Percentiles rank a stretch among this genome's conserved stretches.
These are phyloP conservation scores for Aselliscus stoliczkanus DNA, from an alignment of 2,797 vertebrate genomes.

Conservation along the genomic window DNA sequence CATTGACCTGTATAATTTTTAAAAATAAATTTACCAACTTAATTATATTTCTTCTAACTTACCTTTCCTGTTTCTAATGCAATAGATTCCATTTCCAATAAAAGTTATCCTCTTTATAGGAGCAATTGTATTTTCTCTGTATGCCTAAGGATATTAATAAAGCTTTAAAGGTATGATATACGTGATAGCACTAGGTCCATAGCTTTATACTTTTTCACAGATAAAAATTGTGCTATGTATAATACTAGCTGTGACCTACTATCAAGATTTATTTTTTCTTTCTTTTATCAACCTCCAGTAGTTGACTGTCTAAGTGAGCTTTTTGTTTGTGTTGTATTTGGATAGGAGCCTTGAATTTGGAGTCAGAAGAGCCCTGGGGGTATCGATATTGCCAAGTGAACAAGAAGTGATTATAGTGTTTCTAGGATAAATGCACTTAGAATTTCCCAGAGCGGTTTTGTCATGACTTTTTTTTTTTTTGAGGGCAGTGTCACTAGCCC, in stretches of 20 bases:
- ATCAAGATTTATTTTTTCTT: neutral
- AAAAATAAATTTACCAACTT: neutral
- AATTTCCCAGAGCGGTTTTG: neutral
- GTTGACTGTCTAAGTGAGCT: neutral
- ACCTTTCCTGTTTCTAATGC: neutral
- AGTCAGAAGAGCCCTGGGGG: neutral
- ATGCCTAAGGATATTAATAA: neutral
- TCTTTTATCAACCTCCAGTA: neutral
- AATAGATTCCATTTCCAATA: neutral
- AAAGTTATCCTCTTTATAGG: neutral
- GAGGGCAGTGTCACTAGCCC: too few relatives aligned
- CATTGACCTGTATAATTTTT: neutral
- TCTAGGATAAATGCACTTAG: neutral
- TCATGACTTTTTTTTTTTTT: too few relatives aligned
- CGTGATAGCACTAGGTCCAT: neutral
- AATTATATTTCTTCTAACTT: neutral
- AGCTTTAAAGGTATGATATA: neutral
- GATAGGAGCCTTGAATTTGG: neutral
- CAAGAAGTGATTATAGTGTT: neutral
- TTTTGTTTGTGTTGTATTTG: neutral
- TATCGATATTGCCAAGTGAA: neutral
- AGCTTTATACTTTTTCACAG: neutral
- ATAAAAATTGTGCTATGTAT: neutral
- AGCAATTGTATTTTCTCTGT: neutral
- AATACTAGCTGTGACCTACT: neutral